Base-by-base conservation (phyloP, 2,797 vertebrate species). In the Chanos chanos region DNA sequence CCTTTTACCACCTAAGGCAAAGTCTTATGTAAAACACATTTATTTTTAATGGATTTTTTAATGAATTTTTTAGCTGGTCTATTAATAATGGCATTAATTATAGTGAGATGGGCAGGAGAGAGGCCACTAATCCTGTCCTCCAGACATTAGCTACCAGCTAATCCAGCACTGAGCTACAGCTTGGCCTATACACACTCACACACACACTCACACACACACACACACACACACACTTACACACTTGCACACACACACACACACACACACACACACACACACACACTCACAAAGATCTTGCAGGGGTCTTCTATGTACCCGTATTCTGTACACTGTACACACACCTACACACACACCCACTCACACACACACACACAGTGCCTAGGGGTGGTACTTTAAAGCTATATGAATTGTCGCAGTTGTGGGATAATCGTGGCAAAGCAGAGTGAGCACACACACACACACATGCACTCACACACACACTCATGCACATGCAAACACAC, bases 31-130 rank as follows among this genome's bases (percentile, higher is more conserved):
- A 97, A 98, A 97, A 97, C 93, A 94, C 96, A 97, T 98, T 99
- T 97, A 97, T 97, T 99, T 98, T 98, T 98, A 98, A 98, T 98
- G 94, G 95, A 97, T 97, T 98, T 99, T 99, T 99, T 99, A 99
- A 99, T 99, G 96, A 99, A 96, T 97, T 99, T 97, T 97, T 97
- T 96, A 99, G 96, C 93, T 93, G 91, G 89, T 92, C 94, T 97
- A 97, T 96, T 97, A 97, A 98, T 98, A 99, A 97, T 96, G 93
- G 94, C 95, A 97, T 99, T 98, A 98, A 97, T 97, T 96, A 94
- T 93, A 93, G 61, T 66, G 60, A 15, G 60, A 60, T 54, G 50
- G 90, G 92, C 90, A 93, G 78, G 92, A 92, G 64, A 82, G 87
- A 73, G 90, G 92, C 84, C 92, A 91, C 90, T 97, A 99, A 99